A percentile compares a stretch with the other conserved stretches of the same genome.
Conservation (phyloP, 2,797 vertebrate species). For the Enteromius unitaeniatus region DNA sequence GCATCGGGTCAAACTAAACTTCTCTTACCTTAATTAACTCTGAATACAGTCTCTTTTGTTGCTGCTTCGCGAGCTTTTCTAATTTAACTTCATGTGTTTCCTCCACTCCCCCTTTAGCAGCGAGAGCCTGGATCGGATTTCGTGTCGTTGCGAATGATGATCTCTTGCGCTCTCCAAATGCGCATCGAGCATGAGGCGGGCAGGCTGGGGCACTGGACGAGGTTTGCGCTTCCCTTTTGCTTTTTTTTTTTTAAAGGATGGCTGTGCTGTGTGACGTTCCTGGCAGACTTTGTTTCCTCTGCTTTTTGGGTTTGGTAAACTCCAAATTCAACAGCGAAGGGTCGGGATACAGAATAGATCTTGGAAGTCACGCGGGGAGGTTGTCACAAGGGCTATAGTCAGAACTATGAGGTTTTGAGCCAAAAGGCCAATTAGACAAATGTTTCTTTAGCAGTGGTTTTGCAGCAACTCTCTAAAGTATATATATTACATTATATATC, state of each 20-base stretch:
- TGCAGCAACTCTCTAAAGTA: background rate
- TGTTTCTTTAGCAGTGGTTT: slow-evolving; percentile 4
- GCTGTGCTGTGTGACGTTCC: slow-evolving; percentile 27
- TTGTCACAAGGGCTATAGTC: background rate
- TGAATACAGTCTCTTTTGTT: slow-evolving; percentile 68
- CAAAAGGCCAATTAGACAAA: background rate
- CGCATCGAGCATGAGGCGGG: background rate
- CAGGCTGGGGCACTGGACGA: slow-evolving; percentile 20
- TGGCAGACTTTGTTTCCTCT: slow-evolving; percentile 58
- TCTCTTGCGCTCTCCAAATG: slow-evolving; percentile 41
- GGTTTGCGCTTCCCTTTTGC: slow-evolving; percentile 47
- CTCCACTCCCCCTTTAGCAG: slow-evolving; percentile 75
- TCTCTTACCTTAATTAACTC: slow-evolving; percentile 75
- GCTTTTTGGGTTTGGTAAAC: slow-evolving; percentile 46
- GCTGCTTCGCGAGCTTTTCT: slow-evolving; percentile 75
- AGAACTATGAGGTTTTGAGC: background rate
- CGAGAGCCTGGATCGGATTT: slow-evolving; percentile 74
- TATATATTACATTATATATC: background rate
- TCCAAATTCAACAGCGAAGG: background rate
- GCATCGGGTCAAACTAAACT: slow-evolving; percentile 8
- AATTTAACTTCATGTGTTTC: slow-evolving; percentile 74
- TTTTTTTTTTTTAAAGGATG: slow-evolving; percentile 46
- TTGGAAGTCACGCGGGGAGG: background rate
- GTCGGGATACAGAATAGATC: background rate
- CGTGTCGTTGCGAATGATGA: slow-evolving; percentile 70